Percentiles rank a stretch among this genome's conserved stretches.
phyloP scores from a whole-genome alignment of 2,888 invertebrate species.

The Ctena decussata region DNA sequence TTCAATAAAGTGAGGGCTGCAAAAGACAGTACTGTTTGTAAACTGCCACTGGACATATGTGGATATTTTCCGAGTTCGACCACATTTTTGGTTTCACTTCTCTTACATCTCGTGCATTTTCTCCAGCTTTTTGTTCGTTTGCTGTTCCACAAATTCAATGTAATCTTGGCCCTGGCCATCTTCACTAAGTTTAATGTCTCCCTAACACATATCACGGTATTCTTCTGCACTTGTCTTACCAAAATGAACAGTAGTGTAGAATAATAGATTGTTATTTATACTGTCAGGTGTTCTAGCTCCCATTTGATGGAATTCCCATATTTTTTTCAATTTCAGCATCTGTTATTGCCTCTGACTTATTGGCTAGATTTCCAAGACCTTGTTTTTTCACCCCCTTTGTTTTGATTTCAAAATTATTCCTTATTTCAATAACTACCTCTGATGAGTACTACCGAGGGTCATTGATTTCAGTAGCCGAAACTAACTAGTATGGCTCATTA shows the following conservation, averaged over 20 bases:
- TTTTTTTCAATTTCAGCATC: too few species aligned
- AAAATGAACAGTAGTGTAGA: conserved; percentile 46
- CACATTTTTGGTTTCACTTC: conserved; percentile 51
- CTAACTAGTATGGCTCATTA: too few species aligned
- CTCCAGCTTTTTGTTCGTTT: conserved; percentile 43
- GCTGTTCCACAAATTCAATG: conserved; percentile 30
- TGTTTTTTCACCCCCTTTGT: too few species aligned
- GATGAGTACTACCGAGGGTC: too few species aligned
- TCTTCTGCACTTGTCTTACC: conserved; percentile 26
- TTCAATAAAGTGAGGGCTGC: conserved; percentile 23
- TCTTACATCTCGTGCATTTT: conserved; percentile 40
- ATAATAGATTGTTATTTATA: conserved; percentile 32
- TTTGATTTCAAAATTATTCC: too few species aligned
- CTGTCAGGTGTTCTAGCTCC: conserved; percentile 38
- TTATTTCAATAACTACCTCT: too few species aligned
- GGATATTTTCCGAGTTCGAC: background rate
- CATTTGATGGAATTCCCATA: conserved; percentile 33
- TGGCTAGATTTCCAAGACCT: background rate
- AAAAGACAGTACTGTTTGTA: conserved; percentile 27
- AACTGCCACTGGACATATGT: conserved; percentile 19
- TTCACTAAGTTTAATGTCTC: conserved; percentile 32
- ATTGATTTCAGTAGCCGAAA: too few species aligned
- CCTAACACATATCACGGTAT: conserved; percentile 43
- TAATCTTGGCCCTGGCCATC: conserved; percentile 14
- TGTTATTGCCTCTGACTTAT: conserved; percentile 13